phyloP scores from a whole-genome alignment of 2,797 vertebrate species.

The Neomorphus geoffroyi region DNA sequence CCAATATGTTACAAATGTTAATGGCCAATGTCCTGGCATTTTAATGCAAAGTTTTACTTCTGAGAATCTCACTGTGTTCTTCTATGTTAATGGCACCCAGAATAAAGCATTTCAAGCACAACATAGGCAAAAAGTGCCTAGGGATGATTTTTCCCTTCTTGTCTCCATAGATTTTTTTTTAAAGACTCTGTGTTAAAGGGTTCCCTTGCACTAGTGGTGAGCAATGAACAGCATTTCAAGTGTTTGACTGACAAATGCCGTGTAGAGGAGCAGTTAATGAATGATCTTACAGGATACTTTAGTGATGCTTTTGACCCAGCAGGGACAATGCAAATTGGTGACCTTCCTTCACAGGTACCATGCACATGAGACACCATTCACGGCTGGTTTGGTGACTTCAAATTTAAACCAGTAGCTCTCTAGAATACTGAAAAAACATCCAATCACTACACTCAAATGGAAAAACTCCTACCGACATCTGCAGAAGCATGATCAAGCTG shows the following conservation, averaged over 20 bases:
- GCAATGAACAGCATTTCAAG: not conserved
- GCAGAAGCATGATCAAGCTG: not conserved
- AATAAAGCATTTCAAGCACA: not conserved
- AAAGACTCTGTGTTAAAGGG: not conserved
- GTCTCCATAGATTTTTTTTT: not conserved
- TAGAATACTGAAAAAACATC: not conserved
- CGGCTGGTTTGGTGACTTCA: not conserved
- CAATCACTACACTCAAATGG: not conserved
- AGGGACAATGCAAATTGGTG: not conserved
- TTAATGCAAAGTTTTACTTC: not conserved
- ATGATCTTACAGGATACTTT: not conserved
- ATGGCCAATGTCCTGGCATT: not conserved
- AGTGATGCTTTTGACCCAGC: not conserved
- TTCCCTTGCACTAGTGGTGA: not conserved
- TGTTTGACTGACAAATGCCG: not conserved
- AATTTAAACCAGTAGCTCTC: not conserved
- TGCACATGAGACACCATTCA: not conserved
- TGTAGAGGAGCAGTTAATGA: not conserved
- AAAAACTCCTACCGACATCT: not conserved
- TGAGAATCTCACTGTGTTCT: not conserved
- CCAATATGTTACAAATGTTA: not conserved
- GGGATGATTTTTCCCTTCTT: not conserved
- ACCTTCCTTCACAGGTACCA: not conserved
- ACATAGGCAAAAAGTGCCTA: not conserved
- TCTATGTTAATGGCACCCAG: not conserved